A percentile compares a stretch with the other conserved stretches of the same genome.
Evolutionary conservation across 1,140 invertebrate species (phyloP).

Genomic region (Centruroides vittatus): DNA sequence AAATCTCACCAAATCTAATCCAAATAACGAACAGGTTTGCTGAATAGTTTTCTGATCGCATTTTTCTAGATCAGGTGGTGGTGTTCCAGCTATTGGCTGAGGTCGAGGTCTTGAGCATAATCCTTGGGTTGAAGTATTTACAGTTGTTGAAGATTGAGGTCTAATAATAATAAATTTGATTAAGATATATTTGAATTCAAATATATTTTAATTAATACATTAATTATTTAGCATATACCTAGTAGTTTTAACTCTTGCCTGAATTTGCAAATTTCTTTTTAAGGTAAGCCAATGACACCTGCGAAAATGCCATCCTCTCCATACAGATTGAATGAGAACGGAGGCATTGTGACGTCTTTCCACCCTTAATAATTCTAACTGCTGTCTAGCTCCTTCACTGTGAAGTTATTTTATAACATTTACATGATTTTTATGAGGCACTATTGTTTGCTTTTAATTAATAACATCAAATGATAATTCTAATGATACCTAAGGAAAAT

Average conservation of each 20-base stretch:
- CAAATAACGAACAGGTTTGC: constrained; percentile 76
- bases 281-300: constrained; percentile 47
- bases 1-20: constrained; percentile 48
- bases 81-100: constrained; percentile 57
- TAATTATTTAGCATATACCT: neutral
- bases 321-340: constrained; percentile 49
- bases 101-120: constrained; percentile 46
- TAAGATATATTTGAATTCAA: too few species aligned
- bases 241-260: constrained; percentile 6
- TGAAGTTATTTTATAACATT: neutral
- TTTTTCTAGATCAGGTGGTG: constrained; percentile 41
- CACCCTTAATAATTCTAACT: constrained; percentile 61
- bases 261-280: constrained; percentile 29
- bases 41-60: constrained; percentile 74
- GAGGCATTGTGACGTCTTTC: constrained; percentile 62
- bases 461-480: neutral
- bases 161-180: too few species aligned
- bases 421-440: neutral
- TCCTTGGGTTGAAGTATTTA: neutral
- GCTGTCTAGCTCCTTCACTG: constrained; percentile 81
- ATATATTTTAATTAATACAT: too few species aligned
- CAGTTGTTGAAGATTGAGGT: neutral
- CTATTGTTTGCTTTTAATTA: neutral
- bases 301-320: constrained; percentile 60
- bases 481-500: constrained; percentile 55